These are phyloP conservation scores for Philantomba maxwellii DNA, from an alignment of 2,113 vertebrate genomes.

Conservation along the genomic window DNA sequence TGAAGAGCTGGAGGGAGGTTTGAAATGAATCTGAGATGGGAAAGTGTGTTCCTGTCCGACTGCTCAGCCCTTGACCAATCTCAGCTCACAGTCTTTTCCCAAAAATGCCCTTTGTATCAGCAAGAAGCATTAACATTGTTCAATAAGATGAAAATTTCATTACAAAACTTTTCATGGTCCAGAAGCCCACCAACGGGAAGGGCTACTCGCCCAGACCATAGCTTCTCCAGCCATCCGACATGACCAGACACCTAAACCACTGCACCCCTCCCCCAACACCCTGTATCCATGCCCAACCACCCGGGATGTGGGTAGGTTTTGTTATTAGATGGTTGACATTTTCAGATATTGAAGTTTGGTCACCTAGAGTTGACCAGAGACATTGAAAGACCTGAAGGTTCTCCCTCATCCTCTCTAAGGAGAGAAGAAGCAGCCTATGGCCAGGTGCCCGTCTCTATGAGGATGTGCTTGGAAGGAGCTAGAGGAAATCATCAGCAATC, in stretches of 20 bases:
- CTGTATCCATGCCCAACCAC: accelerated
- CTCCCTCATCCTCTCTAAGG: neutral
- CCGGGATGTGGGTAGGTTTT: neutral
- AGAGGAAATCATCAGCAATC: too few species aligned
- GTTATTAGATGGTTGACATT: neutral
- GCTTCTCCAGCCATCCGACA: neutral
- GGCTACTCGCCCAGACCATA: too few species aligned
- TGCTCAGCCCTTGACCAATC: neutral
- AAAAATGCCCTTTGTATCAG: neutral
- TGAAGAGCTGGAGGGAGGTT: neutral
- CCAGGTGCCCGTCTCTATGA: neutral
- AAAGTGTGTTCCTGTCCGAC: accelerated
- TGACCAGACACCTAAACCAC: neutral
- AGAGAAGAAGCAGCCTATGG: neutral
- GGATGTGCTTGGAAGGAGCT: too few species aligned
- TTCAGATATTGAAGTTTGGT: neutral
- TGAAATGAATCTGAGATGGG: neutral
- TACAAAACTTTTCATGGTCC: neutral
- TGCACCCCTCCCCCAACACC: neutral
- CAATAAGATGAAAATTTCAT: neutral
- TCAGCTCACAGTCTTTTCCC: neutral
- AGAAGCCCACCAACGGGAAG: neutral
- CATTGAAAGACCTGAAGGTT: neutral
- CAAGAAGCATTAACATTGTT: neutral
- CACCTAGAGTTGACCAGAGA: neutral